Conservation (phyloP, 2,888 invertebrate genomes). For the Flexamia atlantica region DNA sequence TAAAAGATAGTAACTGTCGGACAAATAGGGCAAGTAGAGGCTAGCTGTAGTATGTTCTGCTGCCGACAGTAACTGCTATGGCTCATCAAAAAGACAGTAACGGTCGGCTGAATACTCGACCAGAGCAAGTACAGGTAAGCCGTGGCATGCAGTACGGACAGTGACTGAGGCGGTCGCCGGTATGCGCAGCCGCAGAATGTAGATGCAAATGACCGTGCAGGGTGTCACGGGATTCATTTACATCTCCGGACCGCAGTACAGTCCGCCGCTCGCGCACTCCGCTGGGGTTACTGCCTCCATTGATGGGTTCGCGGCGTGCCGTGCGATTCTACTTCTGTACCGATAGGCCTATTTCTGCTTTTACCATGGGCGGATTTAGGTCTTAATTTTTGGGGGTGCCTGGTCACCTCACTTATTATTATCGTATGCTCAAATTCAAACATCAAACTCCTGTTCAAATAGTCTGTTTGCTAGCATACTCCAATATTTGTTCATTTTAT, state of each 20-base stretch:
- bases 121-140: too few relatives aligned
- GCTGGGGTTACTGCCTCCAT: not conserved
- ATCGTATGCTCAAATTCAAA: too few relatives aligned
- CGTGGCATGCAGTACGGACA: not conserved
- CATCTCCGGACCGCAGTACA: not conserved
- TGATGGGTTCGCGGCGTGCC: not conserved
- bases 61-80: not conserved
- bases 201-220: not conserved
- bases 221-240: constrained; percentile 4
- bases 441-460: too few relatives aligned
- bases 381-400: too few relatives aligned
- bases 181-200: constrained; percentile 2
- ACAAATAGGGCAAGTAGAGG: not conserved
- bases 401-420: too few relatives aligned
- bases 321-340: too few relatives aligned
- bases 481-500: too few relatives aligned
- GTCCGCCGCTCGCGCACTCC: not conserved
- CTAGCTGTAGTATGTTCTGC: not conserved
- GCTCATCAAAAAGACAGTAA: not conserved
- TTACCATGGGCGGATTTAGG: too few relatives aligned
- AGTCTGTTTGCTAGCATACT: too few relatives aligned
- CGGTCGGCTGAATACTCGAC: too few relatives aligned
- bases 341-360: too few relatives aligned
- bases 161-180: not conserved
- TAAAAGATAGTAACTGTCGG: not conserved